phyloP scores from a whole-genome alignment of 2,888 invertebrate species.

The Candidula unifasciata region DNA sequence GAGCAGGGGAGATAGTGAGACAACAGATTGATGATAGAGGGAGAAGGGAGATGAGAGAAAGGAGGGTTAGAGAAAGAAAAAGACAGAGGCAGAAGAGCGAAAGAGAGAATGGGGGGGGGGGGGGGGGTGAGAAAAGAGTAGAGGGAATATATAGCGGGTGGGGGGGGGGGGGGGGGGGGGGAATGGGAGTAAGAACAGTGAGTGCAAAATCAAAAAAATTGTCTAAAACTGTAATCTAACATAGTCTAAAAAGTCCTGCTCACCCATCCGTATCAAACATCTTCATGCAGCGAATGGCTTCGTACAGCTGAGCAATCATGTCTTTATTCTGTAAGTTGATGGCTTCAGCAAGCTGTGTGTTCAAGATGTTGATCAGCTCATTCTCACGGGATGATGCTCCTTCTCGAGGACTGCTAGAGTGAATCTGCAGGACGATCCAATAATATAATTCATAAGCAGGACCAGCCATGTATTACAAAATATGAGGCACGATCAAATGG shows the following conservation, averaged over 20 bases:
- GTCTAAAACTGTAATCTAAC: too few species aligned
- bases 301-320: conserved; percentile 88
- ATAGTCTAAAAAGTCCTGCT: conserved; percentile 46
- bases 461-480: neutral
- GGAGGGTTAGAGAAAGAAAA: too few species aligned
- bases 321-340: conserved; percentile 88
- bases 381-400: conserved; percentile 58
- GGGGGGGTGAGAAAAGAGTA: too few species aligned
- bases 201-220: too few species aligned
- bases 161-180: too few species aligned
- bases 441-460: neutral
- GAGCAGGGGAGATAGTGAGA: too few species aligned
- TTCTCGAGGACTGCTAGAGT: conserved; percentile 60
- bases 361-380: conserved; percentile 75
- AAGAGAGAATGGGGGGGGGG: too few species aligned
- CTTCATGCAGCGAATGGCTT: conserved; percentile 88
- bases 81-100: too few species aligned
- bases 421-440: conserved; percentile 46
- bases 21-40: too few species aligned
- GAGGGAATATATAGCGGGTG: too few species aligned
- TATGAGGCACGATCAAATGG: neutral
- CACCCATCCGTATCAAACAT: conserved; percentile 84
- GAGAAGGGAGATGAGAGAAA: too few species aligned
- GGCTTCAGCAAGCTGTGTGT: conserved; percentile 87
- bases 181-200: too few species aligned